These are phyloP conservation scores for Scolopax bukidnonensis DNA, from an alignment of 2,797 vertebrate species.

Conservation along the genomic window DNA sequence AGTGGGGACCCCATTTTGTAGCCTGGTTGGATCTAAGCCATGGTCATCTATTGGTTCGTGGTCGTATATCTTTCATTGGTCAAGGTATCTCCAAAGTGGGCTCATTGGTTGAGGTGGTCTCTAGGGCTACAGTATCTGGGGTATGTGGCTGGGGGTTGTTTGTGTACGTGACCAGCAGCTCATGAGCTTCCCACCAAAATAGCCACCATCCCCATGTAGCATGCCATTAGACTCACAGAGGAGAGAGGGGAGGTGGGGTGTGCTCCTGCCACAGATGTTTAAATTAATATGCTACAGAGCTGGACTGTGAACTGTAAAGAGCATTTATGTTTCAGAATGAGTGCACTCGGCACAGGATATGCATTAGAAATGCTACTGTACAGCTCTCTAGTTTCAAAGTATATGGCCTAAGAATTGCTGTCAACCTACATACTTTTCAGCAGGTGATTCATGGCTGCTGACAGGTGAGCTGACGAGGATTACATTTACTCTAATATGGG, in stretches of 20 bases:
- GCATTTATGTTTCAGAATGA: neutral
- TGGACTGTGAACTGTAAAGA: neutral
- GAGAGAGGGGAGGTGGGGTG: neutral
- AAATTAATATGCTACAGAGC: neutral
- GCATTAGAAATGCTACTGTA: neutral
- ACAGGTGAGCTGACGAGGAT: neutral
- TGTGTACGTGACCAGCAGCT: neutral
- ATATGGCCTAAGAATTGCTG: neutral
- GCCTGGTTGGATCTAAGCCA: neutral
- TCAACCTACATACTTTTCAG: neutral
- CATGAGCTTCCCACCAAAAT: neutral
- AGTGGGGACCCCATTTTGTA: neutral
- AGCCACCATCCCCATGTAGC: neutral
- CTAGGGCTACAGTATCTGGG: neutral
- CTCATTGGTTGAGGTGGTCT: neutral
- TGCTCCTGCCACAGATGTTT: neutral
- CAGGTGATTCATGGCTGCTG: neutral
- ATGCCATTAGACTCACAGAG: neutral
- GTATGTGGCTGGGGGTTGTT: neutral
- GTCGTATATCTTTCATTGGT: neutral
- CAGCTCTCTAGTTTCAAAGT: neutral
- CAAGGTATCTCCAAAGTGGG: neutral
- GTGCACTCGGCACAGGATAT: neutral
- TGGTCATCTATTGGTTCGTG: neutral
- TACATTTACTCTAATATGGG: neutral